phyloP scores from a whole-genome alignment of 2,888 invertebrate genomes.

The Campoplex capitator region DNA sequence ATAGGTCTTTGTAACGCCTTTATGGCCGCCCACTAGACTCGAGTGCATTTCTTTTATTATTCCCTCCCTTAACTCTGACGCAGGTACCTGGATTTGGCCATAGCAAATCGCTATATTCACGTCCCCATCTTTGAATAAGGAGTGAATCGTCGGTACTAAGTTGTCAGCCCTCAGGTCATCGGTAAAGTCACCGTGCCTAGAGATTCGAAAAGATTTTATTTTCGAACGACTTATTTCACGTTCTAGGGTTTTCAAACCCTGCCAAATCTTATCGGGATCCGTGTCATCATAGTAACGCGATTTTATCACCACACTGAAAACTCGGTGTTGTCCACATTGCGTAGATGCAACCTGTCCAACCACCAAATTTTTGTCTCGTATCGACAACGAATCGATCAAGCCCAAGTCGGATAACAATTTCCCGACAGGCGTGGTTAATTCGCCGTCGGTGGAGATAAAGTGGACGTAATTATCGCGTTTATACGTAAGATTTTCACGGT shows the following conservation, averaged over 20 bases:
- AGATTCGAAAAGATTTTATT: not conserved
- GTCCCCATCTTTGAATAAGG: not conserved
- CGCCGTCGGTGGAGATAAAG: slow-evolving; percentile 46
- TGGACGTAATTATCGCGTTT: slow-evolving; percentile 42
- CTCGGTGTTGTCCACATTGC: slow-evolving; percentile 5
- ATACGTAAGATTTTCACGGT: slow-evolving; percentile 37
- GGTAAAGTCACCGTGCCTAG: not conserved
- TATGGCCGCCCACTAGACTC: too few relatives aligned
- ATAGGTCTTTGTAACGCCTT: too few relatives aligned
- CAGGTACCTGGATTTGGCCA: slow-evolving; percentile 26
- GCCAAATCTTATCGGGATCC: not conserved
- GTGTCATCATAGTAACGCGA: not conserved
- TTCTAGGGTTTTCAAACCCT: not conserved
- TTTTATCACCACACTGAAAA: slow-evolving; percentile 31
- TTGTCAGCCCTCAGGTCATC: not conserved
- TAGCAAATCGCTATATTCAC: slow-evolving; percentile 25
- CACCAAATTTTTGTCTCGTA: not conserved
- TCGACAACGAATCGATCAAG: not conserved
- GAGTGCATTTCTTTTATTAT: too few relatives aligned
- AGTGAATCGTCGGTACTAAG: not conserved
- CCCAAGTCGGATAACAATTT: slow-evolving; percentile 20
- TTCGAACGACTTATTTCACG: not conserved
- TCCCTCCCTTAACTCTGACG: too few relatives aligned
- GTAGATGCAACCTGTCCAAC: slow-evolving; percentile 35
- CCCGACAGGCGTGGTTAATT: slow-evolving; percentile 8